A percentile compares a stretch with the other conserved stretches of the same genome.
Evolutionary conservation across 2,113 vertebrate genomes (phyloP).

Genomic region (Amblyopsis rosae): DNA sequence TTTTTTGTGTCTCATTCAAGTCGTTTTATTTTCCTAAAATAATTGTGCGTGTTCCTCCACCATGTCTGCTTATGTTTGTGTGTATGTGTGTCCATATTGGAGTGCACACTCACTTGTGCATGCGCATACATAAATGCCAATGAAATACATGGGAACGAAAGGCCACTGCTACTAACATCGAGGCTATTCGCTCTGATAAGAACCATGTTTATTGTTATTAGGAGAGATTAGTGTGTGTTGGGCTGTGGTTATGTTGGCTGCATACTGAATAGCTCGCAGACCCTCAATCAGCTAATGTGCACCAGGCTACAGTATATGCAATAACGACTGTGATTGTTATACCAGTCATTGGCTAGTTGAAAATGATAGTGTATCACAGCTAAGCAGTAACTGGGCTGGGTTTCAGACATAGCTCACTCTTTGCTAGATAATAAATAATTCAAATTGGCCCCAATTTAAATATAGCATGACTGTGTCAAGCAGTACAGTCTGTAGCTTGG

Average conservation of each 20-base stretch:
- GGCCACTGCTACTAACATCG: constrained; percentile 8
- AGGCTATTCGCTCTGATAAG: constrained; percentile 6
- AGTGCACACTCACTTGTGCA: not conserved
- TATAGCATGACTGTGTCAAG: no score
- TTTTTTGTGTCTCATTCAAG: constrained; percentile 40
- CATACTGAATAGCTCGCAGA: constrained; percentile 1
- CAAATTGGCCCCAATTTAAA: no score
- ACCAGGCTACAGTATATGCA: not conserved
- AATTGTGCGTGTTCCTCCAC: not conserved
- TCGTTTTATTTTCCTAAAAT: constrained; percentile 4
- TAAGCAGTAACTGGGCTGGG: no score
- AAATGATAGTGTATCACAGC: not conserved
- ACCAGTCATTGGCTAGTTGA: not conserved
- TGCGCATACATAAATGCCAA: not conserved
- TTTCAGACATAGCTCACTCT: no score
- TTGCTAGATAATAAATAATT: no score
- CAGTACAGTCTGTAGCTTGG: no score
- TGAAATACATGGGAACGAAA: not conserved
- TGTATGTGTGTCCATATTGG: constrained; percentile 7
- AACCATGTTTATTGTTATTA: constrained; percentile 14
- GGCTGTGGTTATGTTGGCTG: constrained; percentile 29
- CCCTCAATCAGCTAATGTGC: not conserved
- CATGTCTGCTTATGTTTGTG: not conserved
- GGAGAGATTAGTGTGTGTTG: constrained; percentile 6
- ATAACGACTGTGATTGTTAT: not conserved